Evolutionary conservation across 2,113 vertebrate species (phyloP).

Genomic region (Tonatia bakeri): DNA sequence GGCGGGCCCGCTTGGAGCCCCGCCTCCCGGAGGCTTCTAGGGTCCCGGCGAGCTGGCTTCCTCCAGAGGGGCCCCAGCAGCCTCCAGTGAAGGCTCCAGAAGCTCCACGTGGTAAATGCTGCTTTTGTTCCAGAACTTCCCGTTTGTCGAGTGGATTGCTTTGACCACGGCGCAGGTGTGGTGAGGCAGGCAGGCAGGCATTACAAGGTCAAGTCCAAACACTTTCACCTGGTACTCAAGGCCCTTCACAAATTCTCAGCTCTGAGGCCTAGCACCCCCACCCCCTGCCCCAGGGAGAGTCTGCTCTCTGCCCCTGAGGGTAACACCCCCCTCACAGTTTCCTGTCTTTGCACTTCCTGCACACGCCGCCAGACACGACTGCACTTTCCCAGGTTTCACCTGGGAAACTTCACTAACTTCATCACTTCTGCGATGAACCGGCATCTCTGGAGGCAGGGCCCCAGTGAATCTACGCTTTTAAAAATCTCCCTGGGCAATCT

Average conservation of each 20-base stretch:
- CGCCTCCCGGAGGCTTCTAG: not conserved
- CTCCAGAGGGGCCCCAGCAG: not conserved
- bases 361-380: not conserved
- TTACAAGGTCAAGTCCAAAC: not conserved
- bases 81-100: not conserved
- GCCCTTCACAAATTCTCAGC: not conserved
- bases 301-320: not conserved
- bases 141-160: not conserved
- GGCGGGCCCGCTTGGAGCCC: not conserved
- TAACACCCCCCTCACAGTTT: rapidly evolving
- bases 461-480: not conserved
- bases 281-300: not conserved
- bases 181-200: not conserved
- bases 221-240: not conserved
- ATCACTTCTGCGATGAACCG: not conserved
- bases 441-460: not conserved
- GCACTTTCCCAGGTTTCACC: not conserved
- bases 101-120: not conserved
- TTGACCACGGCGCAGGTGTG: not conserved
- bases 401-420: not conserved
- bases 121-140: not conserved
- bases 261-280: not conserved
- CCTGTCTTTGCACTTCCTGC: not conserved
- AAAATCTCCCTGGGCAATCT: constrained; percentile 44
- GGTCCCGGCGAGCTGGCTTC: not conserved